Evolutionary conservation across 2,113 vertebrate genomes (phyloP), one percentile per base, ranked within the genome.

Genomic region (Psilopsiagon aurifrons): DNA sequence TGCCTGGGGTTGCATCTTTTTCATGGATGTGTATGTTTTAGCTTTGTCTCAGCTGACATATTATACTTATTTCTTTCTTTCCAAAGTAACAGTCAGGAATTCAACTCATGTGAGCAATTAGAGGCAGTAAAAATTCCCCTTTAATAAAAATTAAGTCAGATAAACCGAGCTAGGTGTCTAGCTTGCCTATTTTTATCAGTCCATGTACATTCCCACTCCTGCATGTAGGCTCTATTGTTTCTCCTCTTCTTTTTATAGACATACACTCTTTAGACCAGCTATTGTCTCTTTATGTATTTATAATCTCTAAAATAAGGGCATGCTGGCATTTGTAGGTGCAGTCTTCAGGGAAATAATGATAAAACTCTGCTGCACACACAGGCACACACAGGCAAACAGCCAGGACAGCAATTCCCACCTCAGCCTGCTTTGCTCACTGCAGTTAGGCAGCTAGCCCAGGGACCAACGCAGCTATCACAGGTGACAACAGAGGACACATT

Each of bases 401-500:
- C 69, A 84, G 78, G n/a, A 46, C 23, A 81, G 41, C 2, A 49
- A 57, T 27, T 29, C 9, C 23, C 47, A 47, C 44, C 54, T 69
- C 73, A 76, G 43, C 17, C 37, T 73, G 57, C 81, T 47, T 25
- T 28, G 39, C 60, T 62, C 31, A 2, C 5, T 66, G 74, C 28
- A 62, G 49, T 2, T 29, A 17, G 25, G 69, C 88, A 88, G 83
- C 60, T 17, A 55, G 49, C 44, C 54, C 87, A 46, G 25, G 24
- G 86, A 54, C 25, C 63, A 73, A 9, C 29, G 22, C 20, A 75
- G 78, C 41, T 57, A 15, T 31, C 82, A 52, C 43, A 37, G 25
- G 70, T 79, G 88, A 71, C 96, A 92, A 35, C 10, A 25, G 37
- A 90, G 73, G 28, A 67, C 55, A 82, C 57, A 17, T 62, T 85